Evolutionary conservation across 53 echinoderm and acorn worm genomes (phyloP), one percentile per base, ranked within the genome.

Genomic region (Apostichopus leukothele): DNA sequence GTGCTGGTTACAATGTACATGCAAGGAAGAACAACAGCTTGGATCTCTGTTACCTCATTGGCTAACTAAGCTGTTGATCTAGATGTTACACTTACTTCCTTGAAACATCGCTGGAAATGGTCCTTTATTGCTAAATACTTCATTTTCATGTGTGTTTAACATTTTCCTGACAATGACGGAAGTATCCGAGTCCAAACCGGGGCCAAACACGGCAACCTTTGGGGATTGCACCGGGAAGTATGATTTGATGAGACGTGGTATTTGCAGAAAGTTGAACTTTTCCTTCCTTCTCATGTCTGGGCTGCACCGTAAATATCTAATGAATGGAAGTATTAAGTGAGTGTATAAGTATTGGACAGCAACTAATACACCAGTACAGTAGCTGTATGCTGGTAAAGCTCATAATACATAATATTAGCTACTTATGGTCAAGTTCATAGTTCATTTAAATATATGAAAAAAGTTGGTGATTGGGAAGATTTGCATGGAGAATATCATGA

Each of bases 161-260:
- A 98, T 85, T 76, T 94, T 94, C 8, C 96, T 75, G 76, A 95
- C 92, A 39, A 98, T 93, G 7, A 78, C 74, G 3, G 95, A 92
- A 14, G 95, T 92, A 89, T 94, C 91, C 19, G 94, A 90, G 76
- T 98, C 98, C 18, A 98, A 81, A 53, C 98, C 98, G 8, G 98
- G 95, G 27, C 98, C 98, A 86, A 95, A 98, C 91, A 98, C 89
- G 85, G 92, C 95, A 19, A 98, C 86, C 55, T 91, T 91, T 6
- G 98, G 98, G 11, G 93, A n/a, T 39, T 84, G 86, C 10, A 90
- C 89, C 8, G 96, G 96, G 9, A 97, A 83, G 89, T 94, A 92
- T 1, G 94, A 95, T 90, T 95, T 92, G n/a, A 97, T 89, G 14
- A 95, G 90, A 3, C 89, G 84, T 23, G 97, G 93, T 4, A 97